phyloP scores from a whole-genome alignment of 2,888 invertebrate species.

The Halictus quadricinctus region DNA sequence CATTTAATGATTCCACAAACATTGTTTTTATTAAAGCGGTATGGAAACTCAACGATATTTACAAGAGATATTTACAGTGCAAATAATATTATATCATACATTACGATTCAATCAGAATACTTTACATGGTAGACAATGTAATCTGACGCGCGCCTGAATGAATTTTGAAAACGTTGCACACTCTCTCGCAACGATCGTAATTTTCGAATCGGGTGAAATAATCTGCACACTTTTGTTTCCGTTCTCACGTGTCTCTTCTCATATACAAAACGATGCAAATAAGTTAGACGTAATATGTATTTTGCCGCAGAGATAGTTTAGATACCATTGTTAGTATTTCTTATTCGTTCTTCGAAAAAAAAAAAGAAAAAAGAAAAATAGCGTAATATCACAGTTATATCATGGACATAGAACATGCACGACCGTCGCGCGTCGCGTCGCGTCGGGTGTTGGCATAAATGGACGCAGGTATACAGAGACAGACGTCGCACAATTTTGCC shows the following conservation, averaged over 20 bases:
- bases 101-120: slow-evolving; percentile 39
- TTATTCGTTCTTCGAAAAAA: slow-evolving; percentile 62
- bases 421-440: slow-evolving; percentile 29
- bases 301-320: slow-evolving; percentile 48
- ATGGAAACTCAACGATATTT: slow-evolving; percentile 85
- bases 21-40: slow-evolving; percentile 85
- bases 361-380: slow-evolving; percentile 55
- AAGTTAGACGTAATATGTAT: slow-evolving; percentile 57
- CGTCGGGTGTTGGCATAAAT: slow-evolving; percentile 13
- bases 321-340: slow-evolving; percentile 48
- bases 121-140: slow-evolving; percentile 41
- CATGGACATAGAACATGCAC: slow-evolving; percentile 77
- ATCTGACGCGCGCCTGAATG: slow-evolving; percentile 38
- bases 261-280: slow-evolving; percentile 56
- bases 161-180: slow-evolving; percentile 33
- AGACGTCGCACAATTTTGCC: slow-evolving; percentile 26
- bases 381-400: slow-evolving; percentile 82
- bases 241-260: slow-evolving; percentile 11
- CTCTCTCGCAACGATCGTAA: slow-evolving; percentile 24
- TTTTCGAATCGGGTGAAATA: slow-evolving; percentile 33
- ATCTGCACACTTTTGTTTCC: slow-evolving; percentile 8
- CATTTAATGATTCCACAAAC: slow-evolving; percentile 83
- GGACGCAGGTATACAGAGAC: slow-evolving; percentile 21
- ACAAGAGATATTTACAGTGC: slow-evolving; percentile 82
- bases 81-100: slow-evolving; percentile 63